Evolutionary conservation across 2,797 vertebrate species (phyloP).

Genomic region (Nasua narica): DNA sequence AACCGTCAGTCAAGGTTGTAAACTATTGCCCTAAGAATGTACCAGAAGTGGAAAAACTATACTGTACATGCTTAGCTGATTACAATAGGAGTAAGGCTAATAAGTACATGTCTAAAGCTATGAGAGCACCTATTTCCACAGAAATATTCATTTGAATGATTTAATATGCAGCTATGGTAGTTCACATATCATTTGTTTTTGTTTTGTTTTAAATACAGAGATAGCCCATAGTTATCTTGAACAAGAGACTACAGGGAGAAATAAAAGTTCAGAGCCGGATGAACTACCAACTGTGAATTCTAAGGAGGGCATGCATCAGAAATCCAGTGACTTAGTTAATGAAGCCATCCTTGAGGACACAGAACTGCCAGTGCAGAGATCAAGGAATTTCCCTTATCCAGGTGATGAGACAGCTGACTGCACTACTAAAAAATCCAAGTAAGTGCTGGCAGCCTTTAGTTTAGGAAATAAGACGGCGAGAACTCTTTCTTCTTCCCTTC

Average conservation of each 20-base stretch:
- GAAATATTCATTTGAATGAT: background rate
- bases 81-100: background rate
- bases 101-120: background rate
- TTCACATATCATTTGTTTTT: background rate
- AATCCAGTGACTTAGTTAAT: background rate
- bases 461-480: background rate
- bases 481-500: background rate
- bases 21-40: background rate
- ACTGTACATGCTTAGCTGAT: background rate
- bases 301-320: conserved; percentile 14
- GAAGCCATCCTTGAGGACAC: background rate
- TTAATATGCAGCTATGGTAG: background rate
- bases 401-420: background rate
- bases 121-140: background rate
- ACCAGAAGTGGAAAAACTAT: background rate
- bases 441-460: background rate
- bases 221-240: conserved; percentile 9
- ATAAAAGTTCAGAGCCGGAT: background rate
- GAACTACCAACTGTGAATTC: conserved; percentile 38
- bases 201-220: conserved; percentile 46
- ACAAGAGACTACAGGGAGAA: background rate
- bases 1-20: background rate
- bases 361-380: background rate
- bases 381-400: background rate
- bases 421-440: conserved; percentile 39